phyloP scores from a whole-genome alignment of 2,797 vertebrate genomes.

The Spea hammondii region DNA sequence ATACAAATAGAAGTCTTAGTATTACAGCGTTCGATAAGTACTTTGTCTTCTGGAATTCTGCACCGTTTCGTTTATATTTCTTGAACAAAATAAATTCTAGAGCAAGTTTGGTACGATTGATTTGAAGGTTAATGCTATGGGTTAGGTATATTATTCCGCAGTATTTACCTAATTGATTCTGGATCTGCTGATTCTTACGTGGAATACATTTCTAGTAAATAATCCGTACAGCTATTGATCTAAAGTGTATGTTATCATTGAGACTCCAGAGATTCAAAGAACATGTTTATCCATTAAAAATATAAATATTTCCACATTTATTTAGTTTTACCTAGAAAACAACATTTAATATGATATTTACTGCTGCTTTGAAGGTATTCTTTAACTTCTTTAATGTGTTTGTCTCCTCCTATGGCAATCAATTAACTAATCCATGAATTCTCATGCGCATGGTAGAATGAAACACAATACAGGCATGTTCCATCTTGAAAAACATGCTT shows the following conservation, averaged over 20 bases:
- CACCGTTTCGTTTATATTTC: no score
- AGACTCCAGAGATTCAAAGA: neutral
- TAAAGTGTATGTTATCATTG: slow-evolving; percentile 4
- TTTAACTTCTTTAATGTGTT: no score
- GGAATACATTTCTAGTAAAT: neutral
- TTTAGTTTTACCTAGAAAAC: neutral
- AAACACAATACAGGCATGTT: no score
- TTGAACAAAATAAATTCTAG: neutral
- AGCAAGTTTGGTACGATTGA: neutral
- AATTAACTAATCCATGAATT: no score
- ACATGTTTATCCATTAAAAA: neutral
- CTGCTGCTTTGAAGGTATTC: no score
- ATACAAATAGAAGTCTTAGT: no score
- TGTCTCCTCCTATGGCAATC: no score
- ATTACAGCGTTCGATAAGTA: no score
- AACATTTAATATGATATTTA: no score
- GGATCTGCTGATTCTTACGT: neutral
- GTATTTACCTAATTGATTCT: slow-evolving; percentile 12
- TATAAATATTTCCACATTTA: neutral
- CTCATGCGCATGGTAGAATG: no score
- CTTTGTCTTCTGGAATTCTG: no score
- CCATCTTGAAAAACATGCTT: no score
- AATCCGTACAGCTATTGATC: neutral
- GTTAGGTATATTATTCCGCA: neutral
- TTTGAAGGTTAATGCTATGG: neutral